Base-by-base conservation (phyloP, 2,113 vertebrate species). In the Rhabdomys dilectus region DNA sequence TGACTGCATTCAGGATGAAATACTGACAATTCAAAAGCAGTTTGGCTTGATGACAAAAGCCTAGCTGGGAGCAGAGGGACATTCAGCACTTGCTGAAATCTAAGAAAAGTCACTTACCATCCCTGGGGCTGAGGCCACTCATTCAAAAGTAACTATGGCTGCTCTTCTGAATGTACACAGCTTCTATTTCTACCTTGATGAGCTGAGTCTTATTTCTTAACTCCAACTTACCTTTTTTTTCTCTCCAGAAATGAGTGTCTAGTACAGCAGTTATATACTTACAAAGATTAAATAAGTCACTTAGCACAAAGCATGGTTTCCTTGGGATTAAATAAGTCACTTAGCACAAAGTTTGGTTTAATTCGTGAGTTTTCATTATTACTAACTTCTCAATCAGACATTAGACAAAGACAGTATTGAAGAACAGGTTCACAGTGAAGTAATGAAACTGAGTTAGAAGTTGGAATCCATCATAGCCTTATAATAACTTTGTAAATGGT, bases 401-500 rank as follows among this genome's bases (percentile, higher is more conserved):
- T 29, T 68, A 78, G 13, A 76, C 1, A 5, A 17, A 70, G 64
- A 1, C 24, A 53, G 36, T 95, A 82, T 81, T 89, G 90, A 89
- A 42, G 7, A 56, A 13, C 7, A 8, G 2, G 7, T 51, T 94
- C 21, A 64, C 15, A n/a, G 42, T 88, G 45, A 80, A n/a, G 29
- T 34, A 75, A 80, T 45, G 31, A 22, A 84, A 84, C 60, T 58
- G 36, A 26, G 7, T 73, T 82, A 73, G 42, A 92, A 56, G 53
- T 72, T 34, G 91, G 70, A 85, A 42, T 64, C 22, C 51, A 66
- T 45, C 39, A 72, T 4, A 85, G 7, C 22, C 10, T 85, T 56
- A 72, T 5, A 22, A 86, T 85, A 72, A 93, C 87, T 93, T 92
- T 76, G 12, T 75, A 87, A 97, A 94, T 24, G 5, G 11, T 19